Evolutionary conservation across 2,888 invertebrate species (phyloP).

Genomic region (Agrenia bidenticulata): DNA sequence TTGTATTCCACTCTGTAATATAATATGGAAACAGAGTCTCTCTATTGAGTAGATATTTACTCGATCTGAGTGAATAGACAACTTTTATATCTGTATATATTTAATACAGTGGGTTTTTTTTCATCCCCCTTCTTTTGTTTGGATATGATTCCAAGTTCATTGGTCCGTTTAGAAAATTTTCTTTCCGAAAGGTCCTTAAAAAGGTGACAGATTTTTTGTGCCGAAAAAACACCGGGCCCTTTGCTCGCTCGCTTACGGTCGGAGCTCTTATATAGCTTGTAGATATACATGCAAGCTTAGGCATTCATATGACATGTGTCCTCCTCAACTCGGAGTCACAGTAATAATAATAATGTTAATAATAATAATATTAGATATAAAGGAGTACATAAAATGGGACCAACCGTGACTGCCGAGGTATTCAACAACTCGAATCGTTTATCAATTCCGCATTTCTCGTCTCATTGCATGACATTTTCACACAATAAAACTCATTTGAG

Average conservation of each 20-base stretch:
- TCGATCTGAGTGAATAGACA: not conserved
- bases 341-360: not conserved
- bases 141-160: constrained; percentile 43
- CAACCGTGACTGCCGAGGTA: constrained; percentile 17
- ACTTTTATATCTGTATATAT: not conserved
- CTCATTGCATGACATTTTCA: constrained; percentile 43
- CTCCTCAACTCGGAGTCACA: not conserved
- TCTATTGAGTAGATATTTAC: not conserved
- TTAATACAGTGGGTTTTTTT: constrained; percentile 16
- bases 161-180: constrained; percentile 47
- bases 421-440: constrained; percentile 46
- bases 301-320: constrained; percentile 1
- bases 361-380: constrained; percentile 5
- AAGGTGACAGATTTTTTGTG: constrained; percentile 48
- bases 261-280: no score
- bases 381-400: not conserved
- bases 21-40: not conserved
- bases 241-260: not conserved
- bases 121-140: constrained; percentile 13
- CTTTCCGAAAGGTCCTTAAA: constrained; percentile 37
- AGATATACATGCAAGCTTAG: no score
- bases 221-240: constrained; percentile 39
- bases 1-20: not conserved
- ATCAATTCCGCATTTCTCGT: constrained; percentile 49
- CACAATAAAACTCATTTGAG: constrained; percentile 48